Conservation (phyloP, 2,797 vertebrate genomes). For the Dallia pectoralis region DNA sequence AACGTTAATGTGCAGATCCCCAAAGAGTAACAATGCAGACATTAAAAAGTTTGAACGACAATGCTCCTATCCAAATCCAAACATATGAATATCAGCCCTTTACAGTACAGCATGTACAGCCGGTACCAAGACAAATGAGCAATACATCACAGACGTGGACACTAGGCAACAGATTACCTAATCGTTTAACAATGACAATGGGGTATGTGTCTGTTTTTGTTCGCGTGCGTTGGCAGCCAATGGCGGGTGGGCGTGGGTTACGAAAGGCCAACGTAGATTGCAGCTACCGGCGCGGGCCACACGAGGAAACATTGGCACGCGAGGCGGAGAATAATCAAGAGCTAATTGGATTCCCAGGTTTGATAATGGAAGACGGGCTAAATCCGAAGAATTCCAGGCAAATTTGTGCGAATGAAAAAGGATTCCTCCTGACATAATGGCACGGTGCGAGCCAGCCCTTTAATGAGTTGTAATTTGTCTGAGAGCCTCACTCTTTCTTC, state of each 20-base stretch:
- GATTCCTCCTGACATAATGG: conserved; percentile 99
- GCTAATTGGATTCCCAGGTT: conserved; percentile 98
- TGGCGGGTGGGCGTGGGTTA: conserved; percentile 51
- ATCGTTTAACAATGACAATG: conserved; percentile 42
- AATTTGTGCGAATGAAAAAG: conserved; percentile 99
- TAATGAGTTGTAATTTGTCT: conserved; percentile 99
- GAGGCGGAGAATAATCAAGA: conserved; percentile 95
- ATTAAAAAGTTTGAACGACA: neutral
- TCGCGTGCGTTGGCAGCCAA: conserved; percentile 58
- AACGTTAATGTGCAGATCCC: neutral
- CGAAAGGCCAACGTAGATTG: conserved; percentile 62
- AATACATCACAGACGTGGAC: neutral
- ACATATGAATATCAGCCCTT: neutral
- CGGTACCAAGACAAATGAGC: neutral
- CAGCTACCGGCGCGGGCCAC: conserved; percentile 70
- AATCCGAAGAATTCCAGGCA: conserved; percentile 99
- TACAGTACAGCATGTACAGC: neutral
- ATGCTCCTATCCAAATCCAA: neutral
- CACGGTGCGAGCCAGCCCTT: conserved; percentile 93
- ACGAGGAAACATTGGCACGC: conserved; percentile 90
- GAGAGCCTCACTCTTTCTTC: conserved; percentile 73
- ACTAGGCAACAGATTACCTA: neutral
- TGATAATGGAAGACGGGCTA: conserved; percentile 99
- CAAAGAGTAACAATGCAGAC: neutral
- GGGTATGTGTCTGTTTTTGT: neutral